phyloP scores from a whole-genome alignment of 2,797 vertebrate genomes.

The Dipus sagitta region DNA sequence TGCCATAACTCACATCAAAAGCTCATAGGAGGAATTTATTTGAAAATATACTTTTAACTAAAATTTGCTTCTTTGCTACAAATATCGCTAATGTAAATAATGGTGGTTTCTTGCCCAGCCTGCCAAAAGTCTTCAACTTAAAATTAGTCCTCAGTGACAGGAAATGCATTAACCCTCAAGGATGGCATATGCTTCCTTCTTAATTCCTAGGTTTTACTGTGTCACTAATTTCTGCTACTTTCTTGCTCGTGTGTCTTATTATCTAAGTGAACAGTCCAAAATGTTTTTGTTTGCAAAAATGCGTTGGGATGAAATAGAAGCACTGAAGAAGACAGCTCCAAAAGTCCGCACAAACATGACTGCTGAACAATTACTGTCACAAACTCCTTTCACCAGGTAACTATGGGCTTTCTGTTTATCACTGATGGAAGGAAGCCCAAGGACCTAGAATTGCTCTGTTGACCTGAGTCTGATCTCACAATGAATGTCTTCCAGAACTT shows the following conservation, averaged over 20 bases:
- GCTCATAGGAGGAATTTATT: constrained; percentile 27
- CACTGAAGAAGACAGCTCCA: not conserved
- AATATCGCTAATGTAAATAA: not conserved
- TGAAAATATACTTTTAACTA: not conserved
- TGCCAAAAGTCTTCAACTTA: constrained; percentile 8
- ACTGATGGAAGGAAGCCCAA: not conserved
- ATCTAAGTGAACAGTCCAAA: not conserved
- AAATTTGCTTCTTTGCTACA: constrained; percentile 41
- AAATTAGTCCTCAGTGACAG: not conserved
- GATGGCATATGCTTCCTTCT: not conserved
- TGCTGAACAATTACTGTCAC: not conserved
- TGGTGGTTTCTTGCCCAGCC: not conserved
- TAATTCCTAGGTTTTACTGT: not conserved
- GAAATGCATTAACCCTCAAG: not conserved
- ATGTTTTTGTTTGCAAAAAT: not conserved
- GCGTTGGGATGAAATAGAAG: not conserved
- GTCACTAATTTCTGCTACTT: constrained; percentile 49
- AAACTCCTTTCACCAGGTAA: not conserved
- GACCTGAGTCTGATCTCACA: constrained; percentile 23
- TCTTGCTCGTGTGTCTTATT: not conserved
- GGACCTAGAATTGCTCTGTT: not conserved
- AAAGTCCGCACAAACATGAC: not conserved
- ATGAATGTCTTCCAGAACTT: not conserved
- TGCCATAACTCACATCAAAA: not conserved
- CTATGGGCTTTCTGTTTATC: not conserved